Conservation (phyloP, 2,113 vertebrate species). For the Cygnus buccinator region DNA sequence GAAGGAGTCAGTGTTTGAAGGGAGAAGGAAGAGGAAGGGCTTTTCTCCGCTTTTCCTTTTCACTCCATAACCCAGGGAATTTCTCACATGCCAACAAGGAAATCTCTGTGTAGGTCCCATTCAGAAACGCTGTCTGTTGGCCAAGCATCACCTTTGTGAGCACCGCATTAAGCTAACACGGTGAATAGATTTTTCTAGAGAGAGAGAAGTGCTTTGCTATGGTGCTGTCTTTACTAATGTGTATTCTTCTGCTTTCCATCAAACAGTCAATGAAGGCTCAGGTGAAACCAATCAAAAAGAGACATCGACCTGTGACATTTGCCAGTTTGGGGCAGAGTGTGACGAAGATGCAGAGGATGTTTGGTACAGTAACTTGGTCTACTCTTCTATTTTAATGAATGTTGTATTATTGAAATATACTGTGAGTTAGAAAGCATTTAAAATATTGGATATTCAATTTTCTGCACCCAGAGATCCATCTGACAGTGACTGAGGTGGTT, state of each 20-base stretch:
- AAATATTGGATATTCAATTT: not conserved
- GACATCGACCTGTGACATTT: slow-evolving; percentile 98
- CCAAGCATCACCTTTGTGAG: not conserved
- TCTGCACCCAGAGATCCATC: not conserved
- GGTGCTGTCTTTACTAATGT: not conserved
- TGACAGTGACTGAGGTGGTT: not conserved
- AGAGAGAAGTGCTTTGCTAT: not conserved
- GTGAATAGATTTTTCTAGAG: slow-evolving; percentile 17
- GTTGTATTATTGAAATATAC: slow-evolving; percentile 33
- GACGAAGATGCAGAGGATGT: slow-evolving; percentile 99
- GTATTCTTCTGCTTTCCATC: slow-evolving; percentile 54
- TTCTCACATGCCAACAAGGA: not conserved
- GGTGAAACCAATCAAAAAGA: slow-evolving; percentile 96
- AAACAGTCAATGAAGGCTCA: slow-evolving; percentile 92
- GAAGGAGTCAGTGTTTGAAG: not conserved
- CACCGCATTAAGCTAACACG: fast-evolving
- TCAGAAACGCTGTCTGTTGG: not conserved
- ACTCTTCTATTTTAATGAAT: slow-evolving; percentile 61
- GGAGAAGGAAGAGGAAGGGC: not conserved
- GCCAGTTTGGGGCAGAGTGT: slow-evolving; percentile 98
- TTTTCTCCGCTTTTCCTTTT: not conserved
- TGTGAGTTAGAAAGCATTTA: not conserved
- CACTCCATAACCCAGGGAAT: not conserved
- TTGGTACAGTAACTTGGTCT: slow-evolving; percentile 82
- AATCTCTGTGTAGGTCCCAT: not conserved